Evolutionary conservation across 2,113 vertebrate genomes (phyloP).

Genomic region (Clarias macrocephalus): DNA sequence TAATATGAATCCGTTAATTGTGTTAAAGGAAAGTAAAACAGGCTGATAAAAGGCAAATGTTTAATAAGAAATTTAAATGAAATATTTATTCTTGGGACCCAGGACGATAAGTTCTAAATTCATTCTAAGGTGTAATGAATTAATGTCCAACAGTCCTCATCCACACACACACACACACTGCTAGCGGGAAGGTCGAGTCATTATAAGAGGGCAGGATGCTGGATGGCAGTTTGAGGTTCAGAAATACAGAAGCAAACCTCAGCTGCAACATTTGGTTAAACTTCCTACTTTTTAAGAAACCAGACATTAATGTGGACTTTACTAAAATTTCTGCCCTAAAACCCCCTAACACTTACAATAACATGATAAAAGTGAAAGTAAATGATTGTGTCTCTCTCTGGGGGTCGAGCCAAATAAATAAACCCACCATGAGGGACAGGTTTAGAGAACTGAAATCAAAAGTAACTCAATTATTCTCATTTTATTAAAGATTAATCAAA

Average conservation of each 20-base stretch:
- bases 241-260: too few species aligned
- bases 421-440: background rate
- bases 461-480: background rate
- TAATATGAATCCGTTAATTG: background rate
- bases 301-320: background rate
- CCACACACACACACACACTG: too few species aligned
- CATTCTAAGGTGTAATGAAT: too few species aligned
- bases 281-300: too few species aligned
- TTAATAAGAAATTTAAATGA: background rate
- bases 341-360: background rate
- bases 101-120: too few species aligned
- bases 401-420: background rate
- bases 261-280: too few species aligned
- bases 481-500: too few species aligned
- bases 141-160: too few species aligned
- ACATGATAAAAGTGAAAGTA: background rate
- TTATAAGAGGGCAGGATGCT: too few species aligned
- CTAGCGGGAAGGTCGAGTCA: too few species aligned
- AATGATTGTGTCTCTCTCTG: background rate
- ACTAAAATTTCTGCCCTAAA: background rate
- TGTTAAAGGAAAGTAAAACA: background rate
- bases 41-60: background rate
- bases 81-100: background rate
- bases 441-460: background rate
- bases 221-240: too few species aligned